Evolutionary conservation across 2,888 invertebrate genomes (phyloP).

Genomic region (Hypomecis punctinalis): DNA sequence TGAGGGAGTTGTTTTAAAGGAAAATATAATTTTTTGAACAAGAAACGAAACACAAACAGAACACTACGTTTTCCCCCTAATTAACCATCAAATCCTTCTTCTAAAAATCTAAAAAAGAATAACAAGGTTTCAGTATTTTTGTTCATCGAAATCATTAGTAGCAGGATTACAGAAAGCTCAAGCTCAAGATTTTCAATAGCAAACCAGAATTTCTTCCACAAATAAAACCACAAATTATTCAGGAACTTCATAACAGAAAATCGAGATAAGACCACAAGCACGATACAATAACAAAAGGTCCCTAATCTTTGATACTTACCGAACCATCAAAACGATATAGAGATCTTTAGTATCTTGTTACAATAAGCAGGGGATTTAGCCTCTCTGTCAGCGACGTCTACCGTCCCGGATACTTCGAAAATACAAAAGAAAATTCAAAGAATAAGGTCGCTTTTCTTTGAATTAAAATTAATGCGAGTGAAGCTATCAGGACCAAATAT

Average conservation of each 20-base stretch:
- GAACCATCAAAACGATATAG: slow-evolving; percentile 52
- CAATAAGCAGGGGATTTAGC: slow-evolving; percentile 55
- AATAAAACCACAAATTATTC: slow-evolving; percentile 5
- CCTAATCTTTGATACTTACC: slow-evolving; percentile 54
- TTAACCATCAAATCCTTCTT: too few relatives aligned
- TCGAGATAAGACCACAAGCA: slow-evolving; percentile 22
- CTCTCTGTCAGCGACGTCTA: slow-evolving; percentile 51
- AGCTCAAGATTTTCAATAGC: too few relatives aligned
- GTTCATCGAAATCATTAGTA: too few relatives aligned
- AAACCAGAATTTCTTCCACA: neutral
- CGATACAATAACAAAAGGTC: slow-evolving; percentile 40
- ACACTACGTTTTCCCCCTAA: too few relatives aligned
- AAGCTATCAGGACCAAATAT: slow-evolving; percentile 25
- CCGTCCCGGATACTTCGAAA: slow-evolving; percentile 40
- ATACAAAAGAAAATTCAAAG: slow-evolving; percentile 33
- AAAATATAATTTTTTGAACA: too few relatives aligned
- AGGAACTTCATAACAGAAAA: slow-evolving; percentile 8
- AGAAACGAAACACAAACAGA: too few relatives aligned
- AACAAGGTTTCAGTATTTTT: too few relatives aligned
- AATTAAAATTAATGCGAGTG: slow-evolving; percentile 26
- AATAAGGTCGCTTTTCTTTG: slow-evolving; percentile 24
- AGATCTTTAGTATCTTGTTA: slow-evolving; percentile 56
- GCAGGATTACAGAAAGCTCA: too few relatives aligned
- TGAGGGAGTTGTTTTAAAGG: too few relatives aligned
- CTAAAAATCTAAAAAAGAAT: too few relatives aligned